Evolutionary conservation across 2,797 vertebrate species (phyloP), one percentile per base, ranked within the genome.

Genomic region (Eulemur albifrons): DNA sequence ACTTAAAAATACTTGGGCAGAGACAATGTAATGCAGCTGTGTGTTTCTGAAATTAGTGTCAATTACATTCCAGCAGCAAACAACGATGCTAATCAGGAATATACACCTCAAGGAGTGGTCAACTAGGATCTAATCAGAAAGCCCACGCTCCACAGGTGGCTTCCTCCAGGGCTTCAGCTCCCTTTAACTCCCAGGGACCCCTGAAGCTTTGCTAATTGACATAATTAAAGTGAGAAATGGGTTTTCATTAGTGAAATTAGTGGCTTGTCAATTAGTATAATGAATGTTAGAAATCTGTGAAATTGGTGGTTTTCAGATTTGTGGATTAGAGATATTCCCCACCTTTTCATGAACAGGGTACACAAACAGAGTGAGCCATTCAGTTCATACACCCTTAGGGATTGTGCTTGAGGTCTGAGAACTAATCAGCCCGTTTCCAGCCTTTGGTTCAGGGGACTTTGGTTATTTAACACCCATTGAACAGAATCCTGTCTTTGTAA

Each of bases 31-130:
- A 70, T 52, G 57, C 10, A 94, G 91, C 76, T 63, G 35, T 76
- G 50, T 83, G 76, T 69, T 93, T 82, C 90, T 85, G 77, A 48
- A 93, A 85, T 90, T 38, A 96, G 73, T 57, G 85, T 90, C 79
- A 93, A 75, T 93, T 81, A 63, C 59, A 80, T 83, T 45, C 84
- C 85, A 72, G 48, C 3, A 45, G 35, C 52, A 90, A 79, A 45
- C 5, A 81, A n/a, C 25, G 32, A 43, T 10, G 11, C 45, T 23
- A 43, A 35, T 15, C 2, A 8, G 40, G 52, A 77, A 30, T 2
- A 76, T 2, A 79, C 15, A 50, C 25, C 25, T 54, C 38, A 30
- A 48, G 32, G 25, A 59, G 45, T 30, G 7, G 61, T 90, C 70
- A 82, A 7, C 67, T 35, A 69, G 43, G 43, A 69, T n/a, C 30